These are phyloP conservation scores for Solenopsis fugax DNA, from an alignment of 1,140 invertebrate genomes.

Conservation along the genomic window DNA sequence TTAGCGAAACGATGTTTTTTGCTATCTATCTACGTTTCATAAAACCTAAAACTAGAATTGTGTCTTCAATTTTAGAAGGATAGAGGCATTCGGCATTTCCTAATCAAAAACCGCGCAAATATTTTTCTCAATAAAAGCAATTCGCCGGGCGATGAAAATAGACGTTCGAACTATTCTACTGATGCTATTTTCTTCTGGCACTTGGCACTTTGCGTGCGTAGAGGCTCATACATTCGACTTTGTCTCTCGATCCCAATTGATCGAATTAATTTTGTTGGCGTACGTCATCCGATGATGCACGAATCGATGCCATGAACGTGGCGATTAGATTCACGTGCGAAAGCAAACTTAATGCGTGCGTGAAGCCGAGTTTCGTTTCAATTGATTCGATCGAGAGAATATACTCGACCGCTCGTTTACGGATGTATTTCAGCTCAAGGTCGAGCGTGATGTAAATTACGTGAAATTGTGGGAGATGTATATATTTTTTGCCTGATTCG, in stretches of 20 bases:
- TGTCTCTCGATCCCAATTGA: slow-evolving; percentile 58
- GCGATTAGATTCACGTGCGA: slow-evolving; percentile 64
- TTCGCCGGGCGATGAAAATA: slow-evolving; percentile 55
- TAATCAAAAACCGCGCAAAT: slow-evolving; percentile 5
- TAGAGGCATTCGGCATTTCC: not conserved
- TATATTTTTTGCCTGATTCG: not conserved
- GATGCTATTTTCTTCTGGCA: slow-evolving; percentile 50
- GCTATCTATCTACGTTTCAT: not conserved
- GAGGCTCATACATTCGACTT: slow-evolving; percentile 38
- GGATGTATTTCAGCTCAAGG: not conserved
- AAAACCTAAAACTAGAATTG: not conserved
- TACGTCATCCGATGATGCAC: slow-evolving; percentile 55
- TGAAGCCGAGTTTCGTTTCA: slow-evolving; percentile 48
- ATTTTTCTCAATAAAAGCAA: slow-evolving; percentile 42
- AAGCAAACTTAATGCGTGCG: slow-evolving; percentile 39
- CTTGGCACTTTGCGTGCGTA: slow-evolving; percentile 43
- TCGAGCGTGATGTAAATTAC: not conserved
- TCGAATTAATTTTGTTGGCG: slow-evolving; percentile 56
- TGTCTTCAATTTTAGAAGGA: no score
- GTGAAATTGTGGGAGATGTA: not conserved
- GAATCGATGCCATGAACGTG: slow-evolving; percentile 49
- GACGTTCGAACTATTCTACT: slow-evolving; percentile 14
- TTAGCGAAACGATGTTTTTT: not conserved
- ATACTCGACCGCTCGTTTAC: not conserved
- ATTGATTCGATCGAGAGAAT: slow-evolving; percentile 38